Conservation (phyloP, 2,113 vertebrate species). For the Perca fluviatilis region DNA sequence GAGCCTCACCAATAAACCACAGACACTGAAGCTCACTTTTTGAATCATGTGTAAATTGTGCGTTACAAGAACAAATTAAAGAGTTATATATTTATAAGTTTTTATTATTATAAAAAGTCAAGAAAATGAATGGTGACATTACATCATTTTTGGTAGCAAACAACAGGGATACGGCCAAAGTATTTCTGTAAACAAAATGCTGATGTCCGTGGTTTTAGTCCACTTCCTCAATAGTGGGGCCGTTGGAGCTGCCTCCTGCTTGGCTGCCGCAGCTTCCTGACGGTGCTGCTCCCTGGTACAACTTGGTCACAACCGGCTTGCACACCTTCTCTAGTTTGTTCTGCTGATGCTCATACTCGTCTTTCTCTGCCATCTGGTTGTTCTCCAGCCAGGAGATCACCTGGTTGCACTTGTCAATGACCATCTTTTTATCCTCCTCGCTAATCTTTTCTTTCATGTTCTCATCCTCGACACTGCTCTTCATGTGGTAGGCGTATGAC, state of each 20-base stretch:
- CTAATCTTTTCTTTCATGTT: constrained; percentile 75
- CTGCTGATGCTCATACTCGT: constrained; percentile 77
- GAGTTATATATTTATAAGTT: not conserved
- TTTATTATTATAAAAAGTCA: constrained; percentile 47
- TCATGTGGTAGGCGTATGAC: constrained; percentile 77
- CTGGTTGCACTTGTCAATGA: constrained; percentile 78
- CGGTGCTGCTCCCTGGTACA: constrained; percentile 70
- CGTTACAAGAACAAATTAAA: not conserved
- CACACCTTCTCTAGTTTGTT: constrained; percentile 78
- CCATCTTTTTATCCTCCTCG: constrained; percentile 74
- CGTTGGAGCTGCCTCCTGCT: constrained; percentile 55
- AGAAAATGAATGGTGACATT: not conserved
- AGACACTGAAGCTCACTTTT: not conserved
- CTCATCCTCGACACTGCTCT: constrained; percentile 76
- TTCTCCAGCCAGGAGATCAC: constrained; percentile 77
- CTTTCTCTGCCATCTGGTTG: constrained; percentile 80
- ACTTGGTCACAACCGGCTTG: constrained; percentile 74
- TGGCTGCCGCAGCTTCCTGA: constrained; percentile 57
- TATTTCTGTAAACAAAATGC: not conserved
- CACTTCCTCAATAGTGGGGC: constrained; percentile 79
- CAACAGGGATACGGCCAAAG: not conserved
- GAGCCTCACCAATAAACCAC: not conserved
- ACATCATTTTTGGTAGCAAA: not conserved
- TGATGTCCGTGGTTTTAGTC: constrained; percentile 55
- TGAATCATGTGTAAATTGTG: not conserved